These are phyloP conservation scores for Catamblyrhynchus diadema DNA, from an alignment of 2,797 vertebrate species.

Conservation along the genomic window DNA sequence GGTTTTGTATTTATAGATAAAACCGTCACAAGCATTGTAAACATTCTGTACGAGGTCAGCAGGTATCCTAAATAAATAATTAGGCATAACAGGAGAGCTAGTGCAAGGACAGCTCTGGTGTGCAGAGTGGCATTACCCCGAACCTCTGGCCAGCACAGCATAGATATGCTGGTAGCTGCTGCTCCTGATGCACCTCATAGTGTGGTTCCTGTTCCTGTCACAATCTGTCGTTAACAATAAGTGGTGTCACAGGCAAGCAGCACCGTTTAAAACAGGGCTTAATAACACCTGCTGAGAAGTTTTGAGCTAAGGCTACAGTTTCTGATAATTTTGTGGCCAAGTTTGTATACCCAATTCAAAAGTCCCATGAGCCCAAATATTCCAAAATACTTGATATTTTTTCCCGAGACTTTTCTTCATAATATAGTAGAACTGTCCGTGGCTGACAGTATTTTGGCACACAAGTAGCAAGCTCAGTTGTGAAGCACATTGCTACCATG, in stretches of 20 bases:
- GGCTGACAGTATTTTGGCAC: not conserved
- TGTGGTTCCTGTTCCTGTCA: not conserved
- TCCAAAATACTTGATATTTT: not conserved
- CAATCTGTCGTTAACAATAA: not conserved
- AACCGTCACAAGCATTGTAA: not conserved
- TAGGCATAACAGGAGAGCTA: not conserved
- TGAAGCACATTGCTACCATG: accelerated
- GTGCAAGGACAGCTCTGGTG: not conserved
- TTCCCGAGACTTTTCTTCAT: not conserved
- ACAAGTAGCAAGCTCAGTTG: not conserved
- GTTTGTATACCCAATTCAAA: not conserved
- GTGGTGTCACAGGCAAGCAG: not conserved
- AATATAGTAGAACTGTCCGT: not conserved
- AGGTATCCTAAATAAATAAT: not conserved
- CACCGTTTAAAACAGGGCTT: not conserved
- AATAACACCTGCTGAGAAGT: not conserved
- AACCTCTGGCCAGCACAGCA: not conserved
- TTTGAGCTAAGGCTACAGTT: not conserved
- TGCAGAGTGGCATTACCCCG: accelerated
- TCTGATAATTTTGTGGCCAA: not conserved
- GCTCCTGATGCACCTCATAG: not conserved
- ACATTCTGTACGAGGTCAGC: not conserved
- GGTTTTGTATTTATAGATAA: not conserved
- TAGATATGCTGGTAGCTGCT: not conserved
- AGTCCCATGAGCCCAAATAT: not conserved